These are phyloP conservation scores for Matsumyia berberina DNA, from an alignment of 2,888 invertebrate genomes.

Conservation along the genomic window DNA sequence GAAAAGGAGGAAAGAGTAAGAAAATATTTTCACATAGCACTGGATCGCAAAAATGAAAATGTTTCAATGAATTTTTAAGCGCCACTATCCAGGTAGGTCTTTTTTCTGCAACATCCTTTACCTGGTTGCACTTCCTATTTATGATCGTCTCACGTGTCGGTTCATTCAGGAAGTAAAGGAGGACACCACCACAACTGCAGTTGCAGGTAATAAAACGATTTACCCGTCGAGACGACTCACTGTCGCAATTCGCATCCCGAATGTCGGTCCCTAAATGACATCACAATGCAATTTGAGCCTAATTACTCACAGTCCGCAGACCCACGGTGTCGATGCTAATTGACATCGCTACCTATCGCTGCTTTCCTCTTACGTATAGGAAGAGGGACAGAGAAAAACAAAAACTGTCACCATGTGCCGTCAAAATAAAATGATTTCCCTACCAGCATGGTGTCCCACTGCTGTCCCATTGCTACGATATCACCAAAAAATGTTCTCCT, in stretches of 20 bases:
- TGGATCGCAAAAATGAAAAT: too few species aligned
- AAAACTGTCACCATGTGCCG: too few species aligned
- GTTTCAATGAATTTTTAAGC: too few species aligned
- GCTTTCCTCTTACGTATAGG: background rate
- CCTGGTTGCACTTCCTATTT: too few species aligned
- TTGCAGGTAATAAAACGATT: conserved; percentile 41
- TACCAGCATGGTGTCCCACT: conserved; percentile 25
- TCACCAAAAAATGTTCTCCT: conserved; percentile 8
- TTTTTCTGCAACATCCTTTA: too few species aligned
- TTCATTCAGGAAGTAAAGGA: too few species aligned
- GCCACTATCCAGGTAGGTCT: too few species aligned
- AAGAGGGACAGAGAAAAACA: background rate
- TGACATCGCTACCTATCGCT: conserved; percentile 27
- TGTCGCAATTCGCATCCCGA: conserved; percentile 34
- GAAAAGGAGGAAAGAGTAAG: too few species aligned
- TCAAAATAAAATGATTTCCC: background rate
- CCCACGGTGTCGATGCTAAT: conserved; percentile 24
- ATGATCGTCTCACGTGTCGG: too few species aligned
- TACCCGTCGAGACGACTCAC: conserved; percentile 54
- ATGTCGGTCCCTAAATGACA: conserved; percentile 20
- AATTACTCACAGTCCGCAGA: conserved; percentile 25
- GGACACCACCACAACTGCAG: too few species aligned
- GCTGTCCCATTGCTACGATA: background rate
- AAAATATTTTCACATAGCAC: too few species aligned
- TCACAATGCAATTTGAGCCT: conserved; percentile 23